phyloP scores from a whole-genome alignment of 2,113 vertebrate genomes.

The Oophaga pumilio region DNA sequence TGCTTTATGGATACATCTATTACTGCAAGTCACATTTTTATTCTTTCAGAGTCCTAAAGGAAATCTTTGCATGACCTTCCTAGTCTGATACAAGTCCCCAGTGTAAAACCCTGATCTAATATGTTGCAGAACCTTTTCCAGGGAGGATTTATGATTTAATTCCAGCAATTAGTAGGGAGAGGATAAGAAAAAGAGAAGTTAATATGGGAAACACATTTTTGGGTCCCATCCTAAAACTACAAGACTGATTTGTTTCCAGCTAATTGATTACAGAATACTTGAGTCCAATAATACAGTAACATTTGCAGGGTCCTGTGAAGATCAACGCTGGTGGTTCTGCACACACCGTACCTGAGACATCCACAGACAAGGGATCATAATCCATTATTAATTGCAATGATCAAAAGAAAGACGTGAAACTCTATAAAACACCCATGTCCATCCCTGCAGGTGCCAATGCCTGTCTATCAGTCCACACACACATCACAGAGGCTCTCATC shows the following conservation, averaged over 20 bases:
- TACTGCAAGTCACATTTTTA: background rate
- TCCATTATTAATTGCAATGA: background rate
- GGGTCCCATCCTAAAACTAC: slow-evolving; percentile 10
- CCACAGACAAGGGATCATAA: background rate
- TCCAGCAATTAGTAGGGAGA: slow-evolving; percentile 38
- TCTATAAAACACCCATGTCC: background rate
- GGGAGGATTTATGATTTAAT: slow-evolving; percentile 13
- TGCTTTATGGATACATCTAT: background rate
- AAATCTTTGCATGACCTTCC: background rate
- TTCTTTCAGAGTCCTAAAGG: background rate
- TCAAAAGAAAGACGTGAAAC: background rate
- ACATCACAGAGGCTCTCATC: background rate
- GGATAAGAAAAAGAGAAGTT: background rate
- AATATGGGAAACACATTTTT: slow-evolving; percentile 34
- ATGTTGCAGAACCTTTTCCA: slow-evolving; percentile 2
- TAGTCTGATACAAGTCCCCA: background rate
- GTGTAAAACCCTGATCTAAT: slow-evolving; percentile 6
- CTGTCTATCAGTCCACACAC: background rate
- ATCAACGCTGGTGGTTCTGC: background rate
- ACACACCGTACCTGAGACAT: background rate
- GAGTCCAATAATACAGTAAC: background rate
- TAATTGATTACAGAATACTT: slow-evolving; percentile 15
- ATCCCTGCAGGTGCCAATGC: background rate
- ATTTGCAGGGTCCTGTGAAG: background rate
- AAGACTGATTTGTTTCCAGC: slow-evolving; percentile 16